Base-by-base conservation (phyloP, 2,888 invertebrate genomes). In the Brachycybe producta region DNA sequence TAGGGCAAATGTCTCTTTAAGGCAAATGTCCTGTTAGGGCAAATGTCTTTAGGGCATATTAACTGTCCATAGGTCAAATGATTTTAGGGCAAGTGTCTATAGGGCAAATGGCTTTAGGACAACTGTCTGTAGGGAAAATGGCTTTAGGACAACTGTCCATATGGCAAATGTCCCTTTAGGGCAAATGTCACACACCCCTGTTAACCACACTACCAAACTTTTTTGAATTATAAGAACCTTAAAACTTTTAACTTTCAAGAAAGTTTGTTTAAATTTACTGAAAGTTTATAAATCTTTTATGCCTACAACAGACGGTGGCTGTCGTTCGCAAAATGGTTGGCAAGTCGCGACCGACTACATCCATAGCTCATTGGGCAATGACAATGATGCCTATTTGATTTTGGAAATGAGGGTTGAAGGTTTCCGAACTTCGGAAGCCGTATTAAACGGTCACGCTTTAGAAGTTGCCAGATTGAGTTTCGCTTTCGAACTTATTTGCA, bases 401-500 rank as follows among this genome's bases (percentile, higher is more conserved):
- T 60, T 74, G 38, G 65, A 67, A 7, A 57, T 73, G 5, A 61
- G 63, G 17, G 64, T 74, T 2, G 64, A 64, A 28, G 73, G 74
- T 13, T 73, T 73, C 58, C 59, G 67, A 19, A 65, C 65, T 11
- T 58, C 63, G 21, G 62, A 64, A 15, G 64, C 65, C 4, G 58
- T 64, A 19, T 59, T 65, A 36, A 66, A 62, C 55, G 69, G 65
- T 2, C 64, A 64, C 51, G 60, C 63, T 4, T 60, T 64, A 21
- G 65, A 66, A 45, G 65, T 74, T 8, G 72, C 70, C 1, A 61
- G 67, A 8, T 58, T 75, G 34, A 66, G 65, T 1, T 72, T 76
- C 57, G 66, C 67, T 17, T 74, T 76, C 61, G 72, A 75, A 54
- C 64, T 72, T n/a, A 57, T 62, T 15, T 76, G 76, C 60, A 58